Evolutionary conservation across 2,113 vertebrate genomes (phyloP).

Genomic region (Lophius piscatorius): DNA sequence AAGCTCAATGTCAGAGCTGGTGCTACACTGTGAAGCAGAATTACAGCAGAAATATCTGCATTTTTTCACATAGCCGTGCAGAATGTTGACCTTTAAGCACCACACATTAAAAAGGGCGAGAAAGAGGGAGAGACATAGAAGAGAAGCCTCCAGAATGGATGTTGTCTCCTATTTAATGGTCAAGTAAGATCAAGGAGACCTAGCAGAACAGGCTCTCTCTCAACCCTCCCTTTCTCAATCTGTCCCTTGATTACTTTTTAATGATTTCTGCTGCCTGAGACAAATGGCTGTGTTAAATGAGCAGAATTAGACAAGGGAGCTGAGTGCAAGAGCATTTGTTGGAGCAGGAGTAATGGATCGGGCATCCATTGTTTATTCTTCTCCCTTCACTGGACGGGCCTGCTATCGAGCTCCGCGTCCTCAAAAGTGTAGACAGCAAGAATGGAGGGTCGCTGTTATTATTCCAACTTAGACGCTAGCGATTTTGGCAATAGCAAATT

Average conservation of each 20-base stretch:
- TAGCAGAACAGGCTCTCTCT: constrained; percentile 36
- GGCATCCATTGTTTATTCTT: constrained; percentile 73
- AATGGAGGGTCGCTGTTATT: background rate
- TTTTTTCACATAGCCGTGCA: constrained; percentile 9
- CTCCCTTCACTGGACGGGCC: constrained; percentile 44
- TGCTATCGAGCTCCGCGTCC: constrained; percentile 49
- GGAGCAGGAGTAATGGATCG: constrained; percentile 78
- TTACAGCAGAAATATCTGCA: constrained; percentile 18
- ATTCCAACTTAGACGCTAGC: background rate
- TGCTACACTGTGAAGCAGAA: constrained; percentile 19
- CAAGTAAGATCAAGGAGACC: constrained; percentile 63
- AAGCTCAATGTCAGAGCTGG: constrained; percentile 39
- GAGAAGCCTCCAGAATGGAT: constrained; percentile 15
- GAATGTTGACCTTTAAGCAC: constrained; percentile 49
- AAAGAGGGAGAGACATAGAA: constrained; percentile 14
- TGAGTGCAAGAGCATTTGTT: constrained; percentile 77
- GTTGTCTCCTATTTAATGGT: constrained; percentile 57
- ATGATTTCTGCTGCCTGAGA: constrained; percentile 84
- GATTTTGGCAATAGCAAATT: constrained; percentile 1
- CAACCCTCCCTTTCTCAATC: constrained; percentile 67
- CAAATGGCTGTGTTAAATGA: constrained; percentile 83
- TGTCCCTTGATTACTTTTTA: constrained; percentile 84
- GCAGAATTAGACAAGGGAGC: constrained; percentile 80
- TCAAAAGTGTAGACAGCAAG: constrained; percentile 4
- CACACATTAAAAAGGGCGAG: background rate